Conservation (phyloP, 2,113 vertebrate genomes). For the Muntiacus reevesi region DNA sequence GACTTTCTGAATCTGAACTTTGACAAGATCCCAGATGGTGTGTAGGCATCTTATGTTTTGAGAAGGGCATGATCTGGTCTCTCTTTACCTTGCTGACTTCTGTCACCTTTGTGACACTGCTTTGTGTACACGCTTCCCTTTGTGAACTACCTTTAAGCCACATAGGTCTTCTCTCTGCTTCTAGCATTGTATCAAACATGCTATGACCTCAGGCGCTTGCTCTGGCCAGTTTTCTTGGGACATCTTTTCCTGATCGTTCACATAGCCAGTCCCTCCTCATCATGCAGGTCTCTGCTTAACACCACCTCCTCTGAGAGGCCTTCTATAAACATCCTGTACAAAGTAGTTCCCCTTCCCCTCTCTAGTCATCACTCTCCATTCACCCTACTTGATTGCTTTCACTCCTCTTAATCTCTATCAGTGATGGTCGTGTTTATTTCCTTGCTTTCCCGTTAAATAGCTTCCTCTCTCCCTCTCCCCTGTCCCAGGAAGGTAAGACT, state of each 20-base stretch:
- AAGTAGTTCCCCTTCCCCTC: not conserved
- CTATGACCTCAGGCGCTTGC: not conserved
- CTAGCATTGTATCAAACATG: not conserved
- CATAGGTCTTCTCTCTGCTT: not conserved
- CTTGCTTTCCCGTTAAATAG: not conserved
- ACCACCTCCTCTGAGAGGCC: too few species aligned
- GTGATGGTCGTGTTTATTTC: not conserved
- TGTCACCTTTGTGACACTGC: not conserved
- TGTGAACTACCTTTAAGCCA: not conserved
- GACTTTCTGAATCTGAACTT: not conserved
- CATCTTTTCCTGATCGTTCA: not conserved
- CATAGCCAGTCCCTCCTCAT: not conserved
- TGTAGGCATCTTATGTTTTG: not conserved
- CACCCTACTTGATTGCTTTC: not conserved
- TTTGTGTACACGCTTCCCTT: not conserved
- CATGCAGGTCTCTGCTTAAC: not conserved
- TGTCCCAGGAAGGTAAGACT: not conserved
- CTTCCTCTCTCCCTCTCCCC: too few species aligned
- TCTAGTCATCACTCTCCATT: not conserved
- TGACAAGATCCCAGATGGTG: not conserved
- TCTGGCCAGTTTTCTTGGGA: not conserved
- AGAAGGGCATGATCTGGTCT: not conserved
- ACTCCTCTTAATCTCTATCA: not conserved
- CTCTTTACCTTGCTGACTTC: not conserved
- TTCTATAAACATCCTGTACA: not conserved